Evolutionary conservation across 2,888 invertebrate species (phyloP).

Genomic region (Sphaerophoria taeniata): DNA sequence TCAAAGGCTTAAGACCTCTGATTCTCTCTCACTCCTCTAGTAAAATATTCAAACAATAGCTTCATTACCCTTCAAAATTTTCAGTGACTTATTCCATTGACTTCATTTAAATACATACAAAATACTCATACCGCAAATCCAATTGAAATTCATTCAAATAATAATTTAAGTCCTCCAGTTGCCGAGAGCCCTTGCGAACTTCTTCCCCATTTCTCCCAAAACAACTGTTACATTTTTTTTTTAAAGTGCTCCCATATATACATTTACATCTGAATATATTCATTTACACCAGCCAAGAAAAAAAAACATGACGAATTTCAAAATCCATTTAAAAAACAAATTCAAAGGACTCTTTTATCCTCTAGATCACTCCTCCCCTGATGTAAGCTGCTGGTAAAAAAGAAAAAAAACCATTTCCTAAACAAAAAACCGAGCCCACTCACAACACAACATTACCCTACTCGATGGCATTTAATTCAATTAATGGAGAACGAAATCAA

Average conservation of each 20-base stretch:
- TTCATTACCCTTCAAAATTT: constrained; percentile 4
- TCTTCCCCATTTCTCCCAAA: constrained; percentile 1
- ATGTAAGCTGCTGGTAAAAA: background rate
- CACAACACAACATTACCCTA: constrained; percentile 42
- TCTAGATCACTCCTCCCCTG: background rate
- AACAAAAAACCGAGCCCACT: constrained; percentile 4
- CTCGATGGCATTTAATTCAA: constrained; percentile 67
- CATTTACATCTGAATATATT: background rate
- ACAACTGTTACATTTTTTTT: constrained; percentile 64
- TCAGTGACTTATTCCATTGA: constrained; percentile 13
- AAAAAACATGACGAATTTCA: constrained; percentile 36
- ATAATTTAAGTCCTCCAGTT: constrained; percentile 17
- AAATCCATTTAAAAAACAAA: constrained; percentile 33
- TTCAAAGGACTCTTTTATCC: constrained; percentile 44
- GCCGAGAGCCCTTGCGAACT: constrained; percentile 31
- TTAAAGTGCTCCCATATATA: constrained; percentile 14
- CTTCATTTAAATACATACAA: background rate
- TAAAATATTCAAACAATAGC: background rate
- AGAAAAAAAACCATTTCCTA: background rate
- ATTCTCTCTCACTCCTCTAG: too few relatives aligned
- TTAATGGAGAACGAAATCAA: constrained; percentile 67
- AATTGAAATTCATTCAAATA: constrained; percentile 38
- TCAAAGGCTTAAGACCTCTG: background rate
- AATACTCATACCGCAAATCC: constrained; percentile 1
- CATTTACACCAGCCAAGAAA: background rate